Conservation (phyloP, 2,797 vertebrate species). For the Esox lucius region DNA sequence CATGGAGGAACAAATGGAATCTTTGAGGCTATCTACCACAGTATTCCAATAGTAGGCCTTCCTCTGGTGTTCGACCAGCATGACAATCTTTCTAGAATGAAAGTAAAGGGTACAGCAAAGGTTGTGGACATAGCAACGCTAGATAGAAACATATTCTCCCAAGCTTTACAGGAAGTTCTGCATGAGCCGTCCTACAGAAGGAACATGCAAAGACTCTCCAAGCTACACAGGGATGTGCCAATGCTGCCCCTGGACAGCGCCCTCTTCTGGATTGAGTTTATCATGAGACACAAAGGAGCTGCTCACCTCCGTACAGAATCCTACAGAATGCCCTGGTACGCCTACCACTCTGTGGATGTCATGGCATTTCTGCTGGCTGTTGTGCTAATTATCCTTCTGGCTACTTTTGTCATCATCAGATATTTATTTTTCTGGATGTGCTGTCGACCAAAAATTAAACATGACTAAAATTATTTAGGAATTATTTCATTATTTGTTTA, state of each 20-base stretch:
- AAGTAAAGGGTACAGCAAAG: slow-evolving; percentile 56
- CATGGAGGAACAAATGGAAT: slow-evolving; percentile 73
- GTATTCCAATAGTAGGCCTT: slow-evolving; percentile 50
- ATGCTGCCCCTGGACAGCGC: slow-evolving; percentile 55
- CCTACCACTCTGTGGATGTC: slow-evolving; percentile 64
- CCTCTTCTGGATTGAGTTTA: slow-evolving; percentile 75
- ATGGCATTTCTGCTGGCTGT: slow-evolving; percentile 36
- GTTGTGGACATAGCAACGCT: slow-evolving; percentile 52
- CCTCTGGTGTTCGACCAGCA: slow-evolving; percentile 68
- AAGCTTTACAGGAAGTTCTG: slow-evolving; percentile 65
- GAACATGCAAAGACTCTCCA: slow-evolving; percentile 71
- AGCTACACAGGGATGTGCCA: slow-evolving; percentile 62
- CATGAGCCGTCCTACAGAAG: slow-evolving; percentile 62
- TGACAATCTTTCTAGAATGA: slow-evolving; percentile 65
- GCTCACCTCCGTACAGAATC: slow-evolving; percentile 64
- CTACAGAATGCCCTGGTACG: slow-evolving; percentile 65
- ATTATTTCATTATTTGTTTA: background rate
- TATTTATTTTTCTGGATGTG: slow-evolving; percentile 51
- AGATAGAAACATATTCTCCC: slow-evolving; percentile 57
- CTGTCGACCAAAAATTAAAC: background rate
- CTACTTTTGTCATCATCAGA: slow-evolving; percentile 39
- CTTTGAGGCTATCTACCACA: slow-evolving; percentile 71
- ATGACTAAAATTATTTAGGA: slow-evolving; percentile 29
- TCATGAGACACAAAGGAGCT: slow-evolving; percentile 71
- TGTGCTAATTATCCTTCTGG: slow-evolving; percentile 28